These are phyloP conservation scores for Burhinus oedicnemus DNA, from an alignment of 2,113 vertebrate genomes.

Conservation along the genomic window DNA sequence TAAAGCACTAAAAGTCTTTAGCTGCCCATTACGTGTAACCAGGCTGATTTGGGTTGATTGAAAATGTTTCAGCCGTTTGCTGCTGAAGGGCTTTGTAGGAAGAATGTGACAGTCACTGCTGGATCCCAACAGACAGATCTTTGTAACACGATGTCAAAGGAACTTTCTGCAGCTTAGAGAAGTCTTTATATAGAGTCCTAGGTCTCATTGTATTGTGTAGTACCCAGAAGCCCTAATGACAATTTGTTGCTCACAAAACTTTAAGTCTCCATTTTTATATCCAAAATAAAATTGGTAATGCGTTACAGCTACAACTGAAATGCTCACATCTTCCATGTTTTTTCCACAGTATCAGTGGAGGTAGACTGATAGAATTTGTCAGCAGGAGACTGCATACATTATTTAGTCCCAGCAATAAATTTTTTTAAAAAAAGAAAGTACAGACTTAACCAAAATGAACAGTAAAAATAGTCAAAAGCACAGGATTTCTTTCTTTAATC, in stretches of 20 bases:
- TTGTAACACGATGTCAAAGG: background rate
- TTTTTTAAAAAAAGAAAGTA: background rate
- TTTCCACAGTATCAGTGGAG: background rate
- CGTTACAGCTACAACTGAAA: background rate
- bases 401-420: slow-evolving; percentile 14
- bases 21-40: background rate
- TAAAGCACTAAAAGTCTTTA: slow-evolving; percentile 40
- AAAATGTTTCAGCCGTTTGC: slow-evolving; percentile 2
- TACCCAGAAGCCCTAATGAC: background rate
- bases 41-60: background rate
- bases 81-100: background rate
- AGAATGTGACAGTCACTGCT: slow-evolving; percentile 41
- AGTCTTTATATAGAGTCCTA: background rate
- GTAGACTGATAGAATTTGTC: background rate
- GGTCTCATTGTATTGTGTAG: background rate
- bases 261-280: background rate
- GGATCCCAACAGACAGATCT: background rate
- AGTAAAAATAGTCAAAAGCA: background rate
- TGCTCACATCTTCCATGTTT: background rate
- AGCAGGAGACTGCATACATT: background rate
- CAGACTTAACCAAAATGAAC: background rate
- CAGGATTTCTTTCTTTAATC: slow-evolving; percentile 34
- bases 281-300: background rate
- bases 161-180: background rate
- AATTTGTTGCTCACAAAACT: background rate